Evolutionary conservation across 2,113 vertebrate genomes (phyloP).

Genomic region (Paedocypris sp.): DNA sequence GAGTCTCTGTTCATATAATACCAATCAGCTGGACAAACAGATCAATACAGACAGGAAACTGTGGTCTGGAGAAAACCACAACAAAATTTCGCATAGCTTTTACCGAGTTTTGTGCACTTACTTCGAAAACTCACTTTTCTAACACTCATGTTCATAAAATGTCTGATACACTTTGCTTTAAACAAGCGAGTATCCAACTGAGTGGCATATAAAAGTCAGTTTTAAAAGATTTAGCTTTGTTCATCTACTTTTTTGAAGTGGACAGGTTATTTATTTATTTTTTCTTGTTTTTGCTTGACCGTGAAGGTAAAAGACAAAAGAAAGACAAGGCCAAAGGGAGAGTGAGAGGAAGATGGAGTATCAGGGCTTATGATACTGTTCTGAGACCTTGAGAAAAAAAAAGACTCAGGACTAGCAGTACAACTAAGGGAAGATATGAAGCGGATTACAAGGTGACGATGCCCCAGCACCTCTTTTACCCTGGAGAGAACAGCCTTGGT

Average conservation of each 20-base stretch:
- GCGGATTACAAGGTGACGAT: slow-evolving; percentile 31
- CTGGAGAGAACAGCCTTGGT: slow-evolving; percentile 22
- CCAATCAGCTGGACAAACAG: slow-evolving; percentile 45
- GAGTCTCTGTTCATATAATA: slow-evolving; percentile 31
- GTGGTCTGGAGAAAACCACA: slow-evolving; percentile 28
- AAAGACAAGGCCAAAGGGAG: background rate
- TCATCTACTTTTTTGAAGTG: too few species aligned
- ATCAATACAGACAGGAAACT: slow-evolving; percentile 34
- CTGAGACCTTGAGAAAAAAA: background rate
- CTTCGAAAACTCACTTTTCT: too few species aligned
- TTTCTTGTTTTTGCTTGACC: too few species aligned
- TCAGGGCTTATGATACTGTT: background rate
- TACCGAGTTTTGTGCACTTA: too few species aligned
- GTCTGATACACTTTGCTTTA: background rate
- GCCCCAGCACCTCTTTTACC: slow-evolving; percentile 20
- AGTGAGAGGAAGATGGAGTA: background rate
- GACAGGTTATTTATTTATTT: too few species aligned
- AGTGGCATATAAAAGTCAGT: too few species aligned
- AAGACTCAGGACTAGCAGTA: background rate
- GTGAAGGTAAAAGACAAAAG: slow-evolving; percentile 1
- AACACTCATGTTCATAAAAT: background rate
- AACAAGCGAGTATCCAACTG: too few species aligned
- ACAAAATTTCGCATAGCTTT: background rate
- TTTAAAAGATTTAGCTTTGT: too few species aligned
- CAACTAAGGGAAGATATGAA: slow-evolving; percentile 11